Conservation (phyloP, 2,113 vertebrate genomes). For the Tricholaema leucomelas region DNA sequence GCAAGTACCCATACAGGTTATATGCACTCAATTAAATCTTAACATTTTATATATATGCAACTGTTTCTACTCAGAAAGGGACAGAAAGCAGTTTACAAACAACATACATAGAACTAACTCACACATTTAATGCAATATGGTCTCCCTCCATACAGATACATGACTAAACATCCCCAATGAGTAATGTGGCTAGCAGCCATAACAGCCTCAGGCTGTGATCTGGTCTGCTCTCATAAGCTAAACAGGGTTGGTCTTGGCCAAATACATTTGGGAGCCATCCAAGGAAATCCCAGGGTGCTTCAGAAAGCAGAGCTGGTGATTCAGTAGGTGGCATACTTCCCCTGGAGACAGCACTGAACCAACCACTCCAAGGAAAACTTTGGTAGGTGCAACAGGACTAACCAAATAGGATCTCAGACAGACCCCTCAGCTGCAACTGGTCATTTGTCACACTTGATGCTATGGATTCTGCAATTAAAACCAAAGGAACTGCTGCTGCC, state of each 20-base stretch:
- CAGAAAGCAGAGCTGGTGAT: constrained; percentile 65
- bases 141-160: constrained; percentile 68
- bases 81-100: constrained; percentile 45
- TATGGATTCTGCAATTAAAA: constrained; percentile 16
- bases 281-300: constrained; percentile 68
- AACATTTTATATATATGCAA: constrained; percentile 12
- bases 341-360: constrained; percentile 45
- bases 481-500: background rate
- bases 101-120: constrained; percentile 52
- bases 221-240: constrained; percentile 65
- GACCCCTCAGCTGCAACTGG: background rate
- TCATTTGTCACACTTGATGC: constrained; percentile 27
- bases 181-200: constrained; percentile 71
- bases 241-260: constrained; percentile 44
- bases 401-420: constrained; percentile 28
- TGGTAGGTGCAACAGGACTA: constrained; percentile 33
- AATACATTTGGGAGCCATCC: constrained; percentile 60
- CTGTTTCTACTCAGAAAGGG: constrained; percentile 13
- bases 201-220: constrained; percentile 67
- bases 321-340: constrained; percentile 65
- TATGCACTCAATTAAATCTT: constrained; percentile 9
- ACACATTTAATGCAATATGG: constrained; percentile 62
- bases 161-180: constrained; percentile 78
- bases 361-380: background rate
- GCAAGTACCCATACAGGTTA: constrained; percentile 6